Base-by-base conservation (phyloP, 2,113 vertebrate species). In the Noctilio leporinus region DNA sequence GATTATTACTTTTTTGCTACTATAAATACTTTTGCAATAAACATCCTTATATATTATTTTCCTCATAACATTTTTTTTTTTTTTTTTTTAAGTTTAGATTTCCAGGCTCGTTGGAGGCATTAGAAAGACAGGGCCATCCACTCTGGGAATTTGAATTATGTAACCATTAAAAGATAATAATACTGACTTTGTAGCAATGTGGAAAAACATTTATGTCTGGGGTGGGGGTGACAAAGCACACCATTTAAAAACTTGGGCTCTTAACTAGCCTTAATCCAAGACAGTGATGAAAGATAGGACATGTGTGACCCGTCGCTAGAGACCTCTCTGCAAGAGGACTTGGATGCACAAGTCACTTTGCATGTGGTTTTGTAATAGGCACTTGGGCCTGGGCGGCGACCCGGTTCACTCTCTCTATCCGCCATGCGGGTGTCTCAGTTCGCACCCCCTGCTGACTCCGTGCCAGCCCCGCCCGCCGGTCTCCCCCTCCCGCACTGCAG, bases 21-120 rank as follows among this genome's bases (percentile, higher is more conserved):
- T 95, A 96, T 96, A 96, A 96, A 97, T 97, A 97, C 75, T 70
- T 93, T 81, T 83, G 28, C 47, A 80, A 77, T 81, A 92, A 94
- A 89, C 87, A 92, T 65, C 65, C 49, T 94, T 47, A n/a, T 38
- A n/a, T 40, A 75, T 97, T 69, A 57, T 91, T 92, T 96, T 93
- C 84, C 64, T 96, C 59, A 14, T 59, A 24, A n/a, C n/a, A 26
- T 62, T 24, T 24, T 62, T 14, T 24, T n/a, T n/a, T n/a, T n/a
- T n/a, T n/a, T n/a, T n/a, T n/a, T 62, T 62, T 62, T 62, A 82
- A 40, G 55, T 91, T 88, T 93, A 84, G 86, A 91, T 83, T 82
- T 67, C 87, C 76, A 89, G 95, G 78, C 47, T 75, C 77, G 47
- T 78, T 59, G 91, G 89, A 87, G 87, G 80, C 78, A 72, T 43